Conservation (phyloP, 2,113 vertebrate genomes). For the Ammospiza nelsoni region DNA sequence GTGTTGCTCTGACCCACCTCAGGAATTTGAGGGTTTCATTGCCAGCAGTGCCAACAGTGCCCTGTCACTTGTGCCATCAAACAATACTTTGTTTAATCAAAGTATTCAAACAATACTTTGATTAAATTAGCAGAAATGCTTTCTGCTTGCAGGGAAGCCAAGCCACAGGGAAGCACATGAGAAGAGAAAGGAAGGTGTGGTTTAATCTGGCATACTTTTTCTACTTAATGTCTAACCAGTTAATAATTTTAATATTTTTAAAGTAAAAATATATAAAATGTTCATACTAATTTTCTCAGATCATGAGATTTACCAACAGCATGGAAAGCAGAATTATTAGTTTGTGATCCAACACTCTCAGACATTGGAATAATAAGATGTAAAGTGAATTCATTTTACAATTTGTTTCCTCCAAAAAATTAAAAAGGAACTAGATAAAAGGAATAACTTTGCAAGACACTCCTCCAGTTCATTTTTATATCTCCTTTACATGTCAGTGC, state of each 20-base stretch:
- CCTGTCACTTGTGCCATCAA: background rate
- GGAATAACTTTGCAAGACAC: background rate
- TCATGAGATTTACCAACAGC: background rate
- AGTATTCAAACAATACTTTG: background rate
- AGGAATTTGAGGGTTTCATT: background rate
- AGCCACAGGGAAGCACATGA: background rate
- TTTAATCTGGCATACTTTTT: background rate
- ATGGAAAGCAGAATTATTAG: background rate
- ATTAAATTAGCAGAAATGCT: constrained; percentile 30
- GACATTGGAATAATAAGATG: background rate
- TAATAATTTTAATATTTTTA: background rate
- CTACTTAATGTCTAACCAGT: background rate
- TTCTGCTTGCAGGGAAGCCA: constrained; percentile 19
- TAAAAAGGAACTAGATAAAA: background rate
- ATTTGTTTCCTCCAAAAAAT: background rate
- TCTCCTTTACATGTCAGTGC: background rate
- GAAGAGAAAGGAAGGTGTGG: background rate
- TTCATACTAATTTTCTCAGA: background rate
- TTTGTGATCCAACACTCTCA: background rate
- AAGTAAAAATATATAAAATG: background rate
- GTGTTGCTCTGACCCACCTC: background rate
- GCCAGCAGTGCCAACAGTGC: background rate
- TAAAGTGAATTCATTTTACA: background rate
- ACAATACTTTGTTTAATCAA: no score
- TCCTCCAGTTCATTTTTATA: background rate